Conservation (phyloP, 2,797 vertebrate species). For the Alauda arvensis region DNA sequence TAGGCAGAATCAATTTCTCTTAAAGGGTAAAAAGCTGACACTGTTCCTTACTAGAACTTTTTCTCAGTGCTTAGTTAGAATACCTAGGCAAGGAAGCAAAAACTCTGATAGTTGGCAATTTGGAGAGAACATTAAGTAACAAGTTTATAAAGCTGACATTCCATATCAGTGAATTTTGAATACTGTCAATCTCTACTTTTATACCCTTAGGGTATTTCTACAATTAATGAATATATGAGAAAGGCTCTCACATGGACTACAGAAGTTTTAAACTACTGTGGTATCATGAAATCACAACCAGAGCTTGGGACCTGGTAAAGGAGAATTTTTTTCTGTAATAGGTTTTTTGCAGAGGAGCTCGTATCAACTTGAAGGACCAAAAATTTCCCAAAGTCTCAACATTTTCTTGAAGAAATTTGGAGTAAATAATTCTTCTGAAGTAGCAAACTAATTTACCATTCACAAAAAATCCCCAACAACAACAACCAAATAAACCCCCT, state of each 20-base stretch:
- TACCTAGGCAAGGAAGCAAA: not conserved
- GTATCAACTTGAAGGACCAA: not conserved
- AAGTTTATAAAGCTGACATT: conserved; percentile 11
- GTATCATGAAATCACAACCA: not conserved
- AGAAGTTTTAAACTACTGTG: not conserved
- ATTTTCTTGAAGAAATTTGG: not conserved
- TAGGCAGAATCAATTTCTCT: not conserved
- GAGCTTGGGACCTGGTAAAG: not conserved
- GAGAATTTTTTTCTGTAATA: not conserved
- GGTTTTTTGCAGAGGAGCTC: not conserved
- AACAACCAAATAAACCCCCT: fast-evolving
- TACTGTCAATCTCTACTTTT: conserved; percentile 8
- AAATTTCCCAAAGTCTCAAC: not conserved
- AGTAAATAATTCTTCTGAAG: not conserved
- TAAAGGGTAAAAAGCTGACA: not conserved
- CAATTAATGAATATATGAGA: not conserved
- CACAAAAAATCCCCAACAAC: not conserved
- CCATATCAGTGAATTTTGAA: conserved; percentile 6
- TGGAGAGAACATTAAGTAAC: not conserved
- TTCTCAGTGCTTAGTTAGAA: not conserved
- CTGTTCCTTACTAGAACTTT: not conserved
- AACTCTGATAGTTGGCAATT: not conserved
- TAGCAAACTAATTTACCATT: not conserved
- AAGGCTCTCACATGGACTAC: not conserved
- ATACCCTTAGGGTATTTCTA: not conserved